These are phyloP conservation scores for Anagyrus pseudococci DNA, from an alignment of 2,888 invertebrate species.

Conservation along the genomic window DNA sequence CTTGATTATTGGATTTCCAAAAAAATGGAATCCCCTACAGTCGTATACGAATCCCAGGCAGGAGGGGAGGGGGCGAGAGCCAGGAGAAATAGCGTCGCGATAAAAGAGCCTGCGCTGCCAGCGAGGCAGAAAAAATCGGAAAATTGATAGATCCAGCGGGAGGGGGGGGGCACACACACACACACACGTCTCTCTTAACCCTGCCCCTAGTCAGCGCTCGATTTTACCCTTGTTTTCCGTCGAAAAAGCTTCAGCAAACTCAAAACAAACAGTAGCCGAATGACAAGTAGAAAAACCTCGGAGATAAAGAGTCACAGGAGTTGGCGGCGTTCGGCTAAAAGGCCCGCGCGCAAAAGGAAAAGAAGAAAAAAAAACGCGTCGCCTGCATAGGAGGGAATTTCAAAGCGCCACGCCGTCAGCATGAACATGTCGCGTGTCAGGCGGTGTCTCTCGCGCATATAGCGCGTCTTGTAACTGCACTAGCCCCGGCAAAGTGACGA, in stretches of 20 bases:
- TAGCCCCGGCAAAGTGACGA: background rate
- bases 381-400: background rate
- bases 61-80: too few species aligned
- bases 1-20: too few species aligned
- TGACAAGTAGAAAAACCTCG: too few species aligned
- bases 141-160: background rate
- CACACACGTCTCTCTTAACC: background rate
- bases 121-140: background rate
- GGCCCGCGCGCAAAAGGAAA: background rate
- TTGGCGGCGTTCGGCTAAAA: too few species aligned
- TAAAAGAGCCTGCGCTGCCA: background rate
- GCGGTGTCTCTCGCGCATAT: background rate
- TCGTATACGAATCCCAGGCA: too few species aligned
- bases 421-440: background rate
- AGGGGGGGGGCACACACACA: too few species aligned
- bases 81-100: background rate
- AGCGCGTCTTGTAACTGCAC: background rate
- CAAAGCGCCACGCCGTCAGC: background rate
- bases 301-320: too few species aligned
- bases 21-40: too few species aligned
- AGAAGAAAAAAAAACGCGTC: background rate
- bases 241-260: too few species aligned
- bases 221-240: too few species aligned
- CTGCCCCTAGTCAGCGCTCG: too few species aligned
- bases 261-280: too few species aligned